phyloP scores from a whole-genome alignment of 2,113 vertebrate genomes.

The Psilopsiagon aurifrons region DNA sequence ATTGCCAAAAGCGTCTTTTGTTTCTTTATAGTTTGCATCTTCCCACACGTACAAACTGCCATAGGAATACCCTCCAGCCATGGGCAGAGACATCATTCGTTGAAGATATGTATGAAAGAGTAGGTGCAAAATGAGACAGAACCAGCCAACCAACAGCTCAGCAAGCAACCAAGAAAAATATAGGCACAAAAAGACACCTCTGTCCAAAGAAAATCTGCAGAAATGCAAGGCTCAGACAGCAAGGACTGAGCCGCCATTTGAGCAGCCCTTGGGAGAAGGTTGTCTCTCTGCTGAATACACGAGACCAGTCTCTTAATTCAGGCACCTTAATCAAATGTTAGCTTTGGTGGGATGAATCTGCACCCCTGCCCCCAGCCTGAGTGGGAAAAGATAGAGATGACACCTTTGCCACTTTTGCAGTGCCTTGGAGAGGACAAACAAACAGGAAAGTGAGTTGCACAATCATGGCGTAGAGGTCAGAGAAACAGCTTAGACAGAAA shows the following conservation, averaged over 20 bases:
- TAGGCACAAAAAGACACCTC: not conserved
- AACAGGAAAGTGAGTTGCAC: not conserved
- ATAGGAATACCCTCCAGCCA: not conserved
- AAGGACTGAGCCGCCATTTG: not conserved
- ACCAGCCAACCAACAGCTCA: not conserved
- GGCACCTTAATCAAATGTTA: not conserved
- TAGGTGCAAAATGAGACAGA: not conserved
- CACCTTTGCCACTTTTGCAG: not conserved
- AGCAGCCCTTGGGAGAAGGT: not conserved
- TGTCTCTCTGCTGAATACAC: not conserved
- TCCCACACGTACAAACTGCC: not conserved
- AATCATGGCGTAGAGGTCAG: not conserved
- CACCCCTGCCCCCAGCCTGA: not conserved
- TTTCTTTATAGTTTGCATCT: constrained; percentile 11
- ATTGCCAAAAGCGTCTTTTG: not conserved
- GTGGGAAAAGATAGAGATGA: not conserved
- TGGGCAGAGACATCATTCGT: not conserved
- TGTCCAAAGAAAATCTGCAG: not conserved
- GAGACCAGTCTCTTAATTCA: not conserved
- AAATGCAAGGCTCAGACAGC: not conserved
- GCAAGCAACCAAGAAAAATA: not conserved
- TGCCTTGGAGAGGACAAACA: not conserved
- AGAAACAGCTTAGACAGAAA: not conserved
- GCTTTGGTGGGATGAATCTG: not conserved
- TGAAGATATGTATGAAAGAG: not conserved